Conservation (phyloP, 2,113 vertebrate species). For the zebrafish (Danio rerio) region GRCz12tu NC_133190.1:42500001-42500500, state of each 20-base stretch:
- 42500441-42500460: slow-evolving; percentile 56
- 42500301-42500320: slow-evolving; percentile 56
- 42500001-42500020: neutral
- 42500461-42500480: slow-evolving; percentile 46
- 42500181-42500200: slow-evolving; percentile 12
- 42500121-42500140: slow-evolving; percentile 24
- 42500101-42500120: neutral
- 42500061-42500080: neutral
- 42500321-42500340: slow-evolving; percentile 71
- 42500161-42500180: slow-evolving; percentile 25
- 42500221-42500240: slow-evolving; percentile 61
- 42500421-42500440: slow-evolving; percentile 76
- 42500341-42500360: slow-evolving; percentile 77
- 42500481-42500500: slow-evolving; percentile 65
- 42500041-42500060: neutral
- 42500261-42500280: slow-evolving; percentile 45
- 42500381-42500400: slow-evolving; percentile 60
- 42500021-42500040: neutral
- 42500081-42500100: neutral
- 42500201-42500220: slow-evolving; percentile 50
- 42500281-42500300: slow-evolving; percentile 58
- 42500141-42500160: slow-evolving; percentile 29
- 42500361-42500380: slow-evolving; percentile 76
- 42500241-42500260: slow-evolving; percentile 57
- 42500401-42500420: slow-evolving; percentile 42